A percentile compares a stretch with the other conserved stretches of the same genome.
Conservation (phyloP, 2,888 invertebrate genomes). For the Morpho deidamia region DNA sequence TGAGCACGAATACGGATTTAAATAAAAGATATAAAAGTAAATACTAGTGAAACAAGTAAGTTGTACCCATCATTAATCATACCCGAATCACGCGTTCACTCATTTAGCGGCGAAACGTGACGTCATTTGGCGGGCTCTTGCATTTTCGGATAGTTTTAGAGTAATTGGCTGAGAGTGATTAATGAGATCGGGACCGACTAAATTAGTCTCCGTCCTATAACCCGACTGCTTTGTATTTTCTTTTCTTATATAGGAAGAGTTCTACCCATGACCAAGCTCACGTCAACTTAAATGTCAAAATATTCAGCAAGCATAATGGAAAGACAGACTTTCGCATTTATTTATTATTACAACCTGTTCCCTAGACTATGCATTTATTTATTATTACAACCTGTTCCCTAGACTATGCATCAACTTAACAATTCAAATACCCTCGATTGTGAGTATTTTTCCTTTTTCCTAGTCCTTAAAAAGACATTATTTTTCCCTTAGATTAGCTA, state of each 20-base stretch:
- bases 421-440: background rate
- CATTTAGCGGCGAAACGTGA: conserved; percentile 10
- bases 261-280: no score
- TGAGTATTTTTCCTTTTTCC: no score
- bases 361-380: background rate
- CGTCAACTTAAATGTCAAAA: no score
- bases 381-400: background rate
- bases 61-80: conserved; percentile 14
- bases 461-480: no score
- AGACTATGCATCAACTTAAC: background rate
- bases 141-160: conserved; percentile 14
- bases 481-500: no score
- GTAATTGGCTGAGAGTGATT: conserved; percentile 4
- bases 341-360: background rate
- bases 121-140: conserved; percentile 15
- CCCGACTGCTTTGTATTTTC: no score
- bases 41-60: conserved; percentile 2
- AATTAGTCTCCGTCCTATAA: background rate
- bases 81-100: conserved; percentile 11
- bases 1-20: no score
- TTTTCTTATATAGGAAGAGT: no score
- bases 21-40: no score
- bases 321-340: background rate
- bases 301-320: no score
- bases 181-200: background rate